These are phyloP conservation scores for Meles meles DNA, from an alignment of 2,113 vertebrate genomes.

Conservation along the genomic window DNA sequence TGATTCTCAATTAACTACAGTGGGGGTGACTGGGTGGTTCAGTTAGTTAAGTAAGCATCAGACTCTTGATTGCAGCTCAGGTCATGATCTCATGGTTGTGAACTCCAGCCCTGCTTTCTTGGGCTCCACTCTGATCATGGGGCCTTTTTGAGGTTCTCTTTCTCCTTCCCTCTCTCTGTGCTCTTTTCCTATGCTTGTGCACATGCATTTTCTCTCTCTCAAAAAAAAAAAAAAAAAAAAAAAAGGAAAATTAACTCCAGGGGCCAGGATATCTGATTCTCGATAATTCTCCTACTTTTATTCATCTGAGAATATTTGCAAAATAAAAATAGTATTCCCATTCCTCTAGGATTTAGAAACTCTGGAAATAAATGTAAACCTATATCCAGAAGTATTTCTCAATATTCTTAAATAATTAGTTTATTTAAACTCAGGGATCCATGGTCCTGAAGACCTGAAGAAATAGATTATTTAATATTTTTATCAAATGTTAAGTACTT, in stretches of 20 bases:
- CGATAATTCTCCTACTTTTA: background rate
- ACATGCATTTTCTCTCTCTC: background rate
- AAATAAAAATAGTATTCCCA: background rate
- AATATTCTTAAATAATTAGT: background rate
- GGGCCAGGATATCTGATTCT: background rate
- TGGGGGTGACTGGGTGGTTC: background rate
- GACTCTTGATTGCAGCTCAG: background rate
- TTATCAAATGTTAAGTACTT: background rate
- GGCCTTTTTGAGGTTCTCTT: background rate
- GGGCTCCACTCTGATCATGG: too few relatives aligned
- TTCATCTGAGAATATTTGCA: background rate
- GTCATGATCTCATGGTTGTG: background rate
- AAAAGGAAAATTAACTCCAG: background rate
- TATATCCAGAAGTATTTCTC: background rate
- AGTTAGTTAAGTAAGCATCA: background rate
- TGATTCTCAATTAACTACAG: background rate
- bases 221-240: too few relatives aligned
- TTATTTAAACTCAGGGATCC: background rate
- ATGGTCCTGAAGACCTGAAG: background rate
- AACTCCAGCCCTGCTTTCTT: background rate
- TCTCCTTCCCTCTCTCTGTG: background rate
- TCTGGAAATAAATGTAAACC: background rate
- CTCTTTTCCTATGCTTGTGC: background rate
- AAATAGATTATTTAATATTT: background rate
- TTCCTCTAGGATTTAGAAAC: background rate